Base-by-base conservation (phyloP, 2,888 invertebrate genomes). In the Spisula solida region DNA sequence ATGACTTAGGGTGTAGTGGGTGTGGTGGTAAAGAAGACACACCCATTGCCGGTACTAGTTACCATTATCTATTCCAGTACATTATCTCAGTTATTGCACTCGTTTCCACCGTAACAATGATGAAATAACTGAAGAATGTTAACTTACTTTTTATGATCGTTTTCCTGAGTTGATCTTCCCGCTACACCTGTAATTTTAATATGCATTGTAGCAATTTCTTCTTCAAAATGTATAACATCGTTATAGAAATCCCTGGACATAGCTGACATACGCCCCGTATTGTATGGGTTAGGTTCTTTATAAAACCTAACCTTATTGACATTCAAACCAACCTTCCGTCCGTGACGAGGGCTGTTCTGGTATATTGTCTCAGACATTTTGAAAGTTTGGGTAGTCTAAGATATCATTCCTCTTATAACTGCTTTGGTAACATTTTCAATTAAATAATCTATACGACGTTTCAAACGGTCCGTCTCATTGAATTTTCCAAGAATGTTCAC, bases 191-290 rank as follows among this genome's bases (percentile, higher is more conserved):
- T 56, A 91, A 91, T 78, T 88, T 81, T 48, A 88, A 88, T 75
- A 79, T 78, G 47, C 70, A 85, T 81, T 55, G 85, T 75, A 55
- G 79, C 87, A 87, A 91, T 83, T 47, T 81, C 85, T 85, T 88
- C 88, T 81, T 91, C 90, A 87, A 91, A 90, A 6, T 56, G 29
- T 31, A 91, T 47, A 31, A 90, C 85, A 87, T 91, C 91, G 78
- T 90, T 80, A 86, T 78, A 90, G n/a, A 91, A 82, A n/a, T 88
- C 88, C 70, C 85, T 88, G 14, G 91, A 91, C 81, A 83, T 25
- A 34, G 79, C 48, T 18, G 91, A 90, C 75, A 89, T 31, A 29
- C 82, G 87, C 12, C 82, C 82, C 41, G 87, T 29, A 34, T 56
- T 60, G n/a, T 47, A 41, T 2, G 82, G 18, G 16, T 82, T 66